phyloP scores from a whole-genome alignment of 2,888 invertebrate genomes.

The Eilema depressum region DNA sequence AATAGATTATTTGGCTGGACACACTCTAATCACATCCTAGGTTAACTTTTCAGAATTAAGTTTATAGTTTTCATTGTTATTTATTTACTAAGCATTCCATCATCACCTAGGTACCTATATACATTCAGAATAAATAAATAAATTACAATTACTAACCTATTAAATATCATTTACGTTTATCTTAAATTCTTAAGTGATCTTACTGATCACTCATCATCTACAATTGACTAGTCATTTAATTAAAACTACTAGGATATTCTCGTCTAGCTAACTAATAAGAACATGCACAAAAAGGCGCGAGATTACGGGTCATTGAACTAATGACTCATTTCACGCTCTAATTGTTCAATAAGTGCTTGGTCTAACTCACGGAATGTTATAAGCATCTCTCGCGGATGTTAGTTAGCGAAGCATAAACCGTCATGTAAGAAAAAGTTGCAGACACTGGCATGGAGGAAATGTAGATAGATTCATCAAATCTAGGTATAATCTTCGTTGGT shows the following conservation, averaged over 20 bases:
- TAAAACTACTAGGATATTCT: not conserved
- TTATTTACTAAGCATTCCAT: not conserved
- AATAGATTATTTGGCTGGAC: no score
- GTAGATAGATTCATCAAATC: not conserved
- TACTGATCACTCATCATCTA: not conserved
- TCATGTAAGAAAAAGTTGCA: not conserved
- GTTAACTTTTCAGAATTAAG: no score
- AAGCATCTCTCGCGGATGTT: constrained; percentile 22
- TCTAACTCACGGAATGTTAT: constrained; percentile 37
- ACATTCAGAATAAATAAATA: no score
- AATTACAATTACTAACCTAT: not conserved
- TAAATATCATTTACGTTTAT: no score
- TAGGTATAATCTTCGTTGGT: no score
- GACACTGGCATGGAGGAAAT: not conserved
- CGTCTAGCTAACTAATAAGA: constrained; percentile 7
- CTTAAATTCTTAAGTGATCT: not conserved
- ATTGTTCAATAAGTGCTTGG: constrained; percentile 59
- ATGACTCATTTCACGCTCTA: constrained; percentile 77
- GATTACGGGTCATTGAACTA: constrained; percentile 74
- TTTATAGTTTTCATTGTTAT: not conserved
- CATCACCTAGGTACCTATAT: not conserved
- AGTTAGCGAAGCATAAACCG: constrained; percentile 31
- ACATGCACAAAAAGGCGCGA: constrained; percentile 44
- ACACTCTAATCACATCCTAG: no score
- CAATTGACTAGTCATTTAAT: not conserved